Evolutionary conservation across 2,113 vertebrate species (phyloP).

Genomic region (Erpornis zantholeuca): DNA sequence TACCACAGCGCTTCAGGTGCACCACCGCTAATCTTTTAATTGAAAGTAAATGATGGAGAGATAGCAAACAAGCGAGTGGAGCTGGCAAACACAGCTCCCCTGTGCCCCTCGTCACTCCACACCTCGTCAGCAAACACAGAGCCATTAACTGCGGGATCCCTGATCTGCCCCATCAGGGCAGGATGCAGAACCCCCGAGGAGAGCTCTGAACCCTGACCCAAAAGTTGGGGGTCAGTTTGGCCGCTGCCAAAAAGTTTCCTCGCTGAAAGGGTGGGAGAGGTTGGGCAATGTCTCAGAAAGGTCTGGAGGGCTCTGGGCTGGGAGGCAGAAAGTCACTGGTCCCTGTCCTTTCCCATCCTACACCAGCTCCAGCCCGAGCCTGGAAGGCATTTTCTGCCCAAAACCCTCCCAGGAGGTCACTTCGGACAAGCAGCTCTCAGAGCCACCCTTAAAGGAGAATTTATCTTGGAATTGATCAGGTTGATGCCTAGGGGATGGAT

Average conservation of each 20-base stretch:
- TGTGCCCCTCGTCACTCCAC: not conserved
- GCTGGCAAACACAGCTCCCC: not conserved
- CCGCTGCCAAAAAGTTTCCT: not conserved
- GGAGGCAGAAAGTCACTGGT: not conserved
- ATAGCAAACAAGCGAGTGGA: slow-evolving; percentile 3
- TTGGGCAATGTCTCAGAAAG: not conserved
- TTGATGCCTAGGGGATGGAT: not conserved
- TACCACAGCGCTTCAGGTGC: not conserved
- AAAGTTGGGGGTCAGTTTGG: no score
- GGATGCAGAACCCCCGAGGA: not conserved
- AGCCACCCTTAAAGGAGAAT: not conserved
- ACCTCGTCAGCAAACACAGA: not conserved
- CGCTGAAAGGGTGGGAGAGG: not conserved
- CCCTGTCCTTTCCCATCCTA: not conserved
- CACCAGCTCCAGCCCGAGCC: not conserved
- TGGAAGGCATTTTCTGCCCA: not conserved
- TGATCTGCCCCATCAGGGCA: not conserved
- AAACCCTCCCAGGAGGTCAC: not conserved
- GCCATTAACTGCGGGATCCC: not conserved
- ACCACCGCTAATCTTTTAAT: slow-evolving; percentile 65
- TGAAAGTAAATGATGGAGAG: slow-evolving; percentile 60
- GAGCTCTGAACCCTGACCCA: not conserved
- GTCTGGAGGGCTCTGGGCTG: not conserved
- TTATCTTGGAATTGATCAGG: not conserved
- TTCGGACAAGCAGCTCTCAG: not conserved